Evolutionary conservation across 30 jellyfish, hydroid and myxozoan species (phyloP), one percentile per base, ranked within the genome.

Genomic region (Aurelia aurita): DNA sequence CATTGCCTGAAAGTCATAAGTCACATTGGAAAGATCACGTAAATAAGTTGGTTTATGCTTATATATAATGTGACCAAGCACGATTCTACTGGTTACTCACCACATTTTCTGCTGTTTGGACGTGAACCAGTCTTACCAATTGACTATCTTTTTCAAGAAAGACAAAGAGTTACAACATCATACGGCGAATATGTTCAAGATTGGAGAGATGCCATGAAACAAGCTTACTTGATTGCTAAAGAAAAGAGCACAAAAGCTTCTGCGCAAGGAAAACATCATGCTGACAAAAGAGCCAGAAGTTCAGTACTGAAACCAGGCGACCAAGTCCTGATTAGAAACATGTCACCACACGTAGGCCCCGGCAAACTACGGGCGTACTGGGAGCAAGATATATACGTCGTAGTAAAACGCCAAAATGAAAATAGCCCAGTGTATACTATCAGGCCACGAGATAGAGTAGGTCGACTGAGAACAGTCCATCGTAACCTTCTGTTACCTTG

Each of bases 41-140:
- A 8, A 62, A 80, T 55, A 80, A 80, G 58, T 13, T 80, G 34
- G 75, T 66, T 4, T 62, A 18, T 66, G 86, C 90, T n/a, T n/a
- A n/a, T n/a, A 5, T 80, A 80, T 27, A 80, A 66, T 54, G 47
- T n/a, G 16, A 62, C 87, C 8, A 63, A 26, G 23, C 79, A 80
- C 32, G 72, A 64, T 26, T 9, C 86, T 13, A 80, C 90, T 4
- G 90, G 90, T 27, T 80, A 62, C 58, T 62, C 86, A 3, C 90
- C 90, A 13, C 46, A 62, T 31, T 66, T 39, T 26, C 23, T 80
- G 29, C 14, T 80, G 87, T 80, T 80, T 80, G 90, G 87, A 19
- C 51, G 87, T 9, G 59, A 80, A 12, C 54, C 72, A 19, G 21
- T 28, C 13, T 44, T 62, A 26, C 80, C 80, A 61, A 77, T 77